phyloP scores from a whole-genome alignment of 2,113 vertebrate genomes.

The Hyla sarda region DNA sequence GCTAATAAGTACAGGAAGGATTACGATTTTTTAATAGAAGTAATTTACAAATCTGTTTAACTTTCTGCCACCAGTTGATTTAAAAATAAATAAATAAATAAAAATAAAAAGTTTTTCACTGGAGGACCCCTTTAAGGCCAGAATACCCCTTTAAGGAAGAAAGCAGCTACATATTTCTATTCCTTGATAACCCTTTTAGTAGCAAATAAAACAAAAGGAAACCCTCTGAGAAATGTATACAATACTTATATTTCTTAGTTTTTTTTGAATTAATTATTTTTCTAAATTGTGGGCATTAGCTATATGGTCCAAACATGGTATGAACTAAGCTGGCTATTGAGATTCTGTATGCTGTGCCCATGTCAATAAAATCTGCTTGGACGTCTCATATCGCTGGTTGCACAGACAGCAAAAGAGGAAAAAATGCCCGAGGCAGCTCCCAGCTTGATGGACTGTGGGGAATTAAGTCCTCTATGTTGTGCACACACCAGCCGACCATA shows the following conservation, averaged over 20 bases:
- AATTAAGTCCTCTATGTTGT: slow-evolving; percentile 11
- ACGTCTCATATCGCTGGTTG: background rate
- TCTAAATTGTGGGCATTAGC: background rate
- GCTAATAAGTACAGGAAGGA: no score
- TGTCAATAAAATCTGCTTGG: background rate
- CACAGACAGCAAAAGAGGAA: background rate
- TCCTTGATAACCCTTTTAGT: no score
- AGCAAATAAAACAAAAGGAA: no score
- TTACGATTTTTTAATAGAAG: no score
- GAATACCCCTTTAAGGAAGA: no score
- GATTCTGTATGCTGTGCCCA: background rate
- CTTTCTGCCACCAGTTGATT: no score
- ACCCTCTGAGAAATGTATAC: background rate
- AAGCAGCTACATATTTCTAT: no score
- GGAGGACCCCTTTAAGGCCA: no score
- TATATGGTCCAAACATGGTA: background rate
- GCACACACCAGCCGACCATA: slow-evolving; percentile 55
- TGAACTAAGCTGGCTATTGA: no score
- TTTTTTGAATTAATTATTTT: background rate
- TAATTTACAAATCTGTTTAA: no score
- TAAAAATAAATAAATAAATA: no score
- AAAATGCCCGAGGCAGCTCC: background rate
- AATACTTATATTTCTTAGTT: background rate
- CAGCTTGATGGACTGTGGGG: background rate
- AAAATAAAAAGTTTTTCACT: no score